Evolutionary conservation across 2,797 vertebrate genomes (phyloP).

Genomic region (Orientallactaga sibirica): DNA sequence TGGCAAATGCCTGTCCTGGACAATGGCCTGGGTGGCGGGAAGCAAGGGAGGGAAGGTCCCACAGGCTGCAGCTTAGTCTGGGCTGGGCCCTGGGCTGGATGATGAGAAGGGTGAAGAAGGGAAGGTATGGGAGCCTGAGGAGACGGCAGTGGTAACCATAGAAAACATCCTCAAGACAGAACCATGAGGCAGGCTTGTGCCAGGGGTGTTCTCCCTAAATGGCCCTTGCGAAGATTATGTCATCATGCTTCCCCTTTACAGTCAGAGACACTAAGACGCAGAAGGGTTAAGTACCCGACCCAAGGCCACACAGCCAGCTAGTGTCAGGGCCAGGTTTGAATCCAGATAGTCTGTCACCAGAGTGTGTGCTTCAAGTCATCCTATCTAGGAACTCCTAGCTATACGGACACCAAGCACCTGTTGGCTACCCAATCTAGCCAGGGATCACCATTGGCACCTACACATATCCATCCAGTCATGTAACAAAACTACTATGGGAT

Average conservation of each 20-base stretch:
- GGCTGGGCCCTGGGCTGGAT: neutral
- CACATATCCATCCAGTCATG: neutral
- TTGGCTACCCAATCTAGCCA: neutral
- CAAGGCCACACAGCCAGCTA: neutral
- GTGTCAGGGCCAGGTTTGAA: neutral
- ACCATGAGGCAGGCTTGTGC: neutral
- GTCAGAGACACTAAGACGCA: neutral
- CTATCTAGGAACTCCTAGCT: neutral
- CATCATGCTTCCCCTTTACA: neutral
- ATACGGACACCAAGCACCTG: neutral
- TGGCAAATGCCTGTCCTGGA: accelerated
- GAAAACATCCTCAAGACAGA: neutral
- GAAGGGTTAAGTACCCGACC: neutral
- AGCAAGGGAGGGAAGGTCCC: no score
- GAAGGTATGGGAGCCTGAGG: neutral
- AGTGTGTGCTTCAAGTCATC: neutral
- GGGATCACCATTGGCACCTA: neutral
- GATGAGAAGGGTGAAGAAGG: neutral
- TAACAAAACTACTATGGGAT: neutral
- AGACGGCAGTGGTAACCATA: accelerated
- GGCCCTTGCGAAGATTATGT: neutral
- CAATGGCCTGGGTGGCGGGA: accelerated
- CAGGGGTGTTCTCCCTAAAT: accelerated
- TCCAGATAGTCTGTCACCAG: neutral
- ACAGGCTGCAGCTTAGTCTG: neutral